phyloP scores from a whole-genome alignment of 2,113 vertebrate species.

The Chauna torquata region DNA sequence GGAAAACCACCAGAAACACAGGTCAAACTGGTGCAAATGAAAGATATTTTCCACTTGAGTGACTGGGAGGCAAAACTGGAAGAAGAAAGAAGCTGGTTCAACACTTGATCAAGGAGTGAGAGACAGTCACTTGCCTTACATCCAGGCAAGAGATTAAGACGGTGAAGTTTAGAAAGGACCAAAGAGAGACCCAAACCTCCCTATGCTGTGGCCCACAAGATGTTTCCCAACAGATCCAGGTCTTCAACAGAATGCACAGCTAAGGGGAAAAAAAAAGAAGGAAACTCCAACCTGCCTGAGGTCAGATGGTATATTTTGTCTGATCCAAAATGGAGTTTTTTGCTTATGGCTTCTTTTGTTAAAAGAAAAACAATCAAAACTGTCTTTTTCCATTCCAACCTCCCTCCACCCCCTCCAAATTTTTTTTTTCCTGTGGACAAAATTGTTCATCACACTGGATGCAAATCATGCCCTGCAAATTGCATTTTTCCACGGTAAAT shows the following conservation, averaged over 20 bases:
- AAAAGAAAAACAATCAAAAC: not conserved
- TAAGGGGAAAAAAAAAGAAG: not conserved
- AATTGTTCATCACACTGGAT: not conserved
- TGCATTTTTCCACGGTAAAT: not conserved
- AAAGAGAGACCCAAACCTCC: rapidly evolving
- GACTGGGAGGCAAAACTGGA: not conserved
- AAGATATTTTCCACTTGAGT: not conserved
- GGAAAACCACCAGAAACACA: not conserved
- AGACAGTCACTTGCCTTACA: not conserved
- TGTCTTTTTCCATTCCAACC: not conserved
- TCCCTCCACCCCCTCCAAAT: too few relatives aligned
- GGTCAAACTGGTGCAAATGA: not conserved
- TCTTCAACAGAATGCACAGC: not conserved
- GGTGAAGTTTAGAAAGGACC: not conserved
- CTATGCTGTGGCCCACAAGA: not conserved
- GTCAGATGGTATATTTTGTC: not conserved
- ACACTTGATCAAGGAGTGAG: not conserved
- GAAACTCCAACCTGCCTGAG: not conserved
- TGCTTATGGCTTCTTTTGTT: not conserved
- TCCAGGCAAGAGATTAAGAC: not conserved
- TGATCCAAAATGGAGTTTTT: not conserved
- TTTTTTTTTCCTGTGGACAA: not conserved
- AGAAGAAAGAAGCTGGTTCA: not conserved
- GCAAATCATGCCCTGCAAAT: not conserved
- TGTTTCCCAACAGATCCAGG: not conserved